phyloP scores from a whole-genome alignment of 2,888 invertebrate species.

The Digitonthophagus gazella region DNA sequence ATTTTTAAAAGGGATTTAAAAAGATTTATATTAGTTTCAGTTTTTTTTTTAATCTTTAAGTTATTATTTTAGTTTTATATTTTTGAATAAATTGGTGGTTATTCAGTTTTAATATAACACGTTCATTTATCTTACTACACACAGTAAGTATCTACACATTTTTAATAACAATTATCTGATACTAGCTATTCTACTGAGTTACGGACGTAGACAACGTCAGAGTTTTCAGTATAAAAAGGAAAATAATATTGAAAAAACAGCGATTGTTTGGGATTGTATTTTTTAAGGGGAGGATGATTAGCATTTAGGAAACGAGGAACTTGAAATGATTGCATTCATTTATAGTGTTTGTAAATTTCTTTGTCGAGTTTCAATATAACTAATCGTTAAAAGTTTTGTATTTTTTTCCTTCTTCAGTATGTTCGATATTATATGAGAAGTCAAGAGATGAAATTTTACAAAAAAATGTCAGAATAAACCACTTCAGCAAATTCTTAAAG shows the following conservation, averaged over 20 bases:
- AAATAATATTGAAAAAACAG: neutral
- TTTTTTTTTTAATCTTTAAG: slow-evolving; percentile 1
- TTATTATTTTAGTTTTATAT: slow-evolving; percentile 1
- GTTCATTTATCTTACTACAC: neutral
- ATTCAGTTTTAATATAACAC: slow-evolving; percentile 12
- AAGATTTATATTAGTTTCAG: slow-evolving; percentile 1
- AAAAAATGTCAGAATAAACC: too few relatives aligned
- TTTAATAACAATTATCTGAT: slow-evolving; percentile 10
- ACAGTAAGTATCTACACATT: slow-evolving; percentile 14
- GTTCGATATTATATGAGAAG: too few relatives aligned
- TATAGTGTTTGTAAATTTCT: too few relatives aligned
- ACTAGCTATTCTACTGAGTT: slow-evolving; percentile 4
- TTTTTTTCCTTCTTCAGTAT: too few relatives aligned
- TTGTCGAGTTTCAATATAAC: too few relatives aligned
- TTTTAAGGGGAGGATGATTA: neutral
- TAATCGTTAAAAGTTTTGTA: too few relatives aligned
- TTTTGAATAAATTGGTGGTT: neutral
- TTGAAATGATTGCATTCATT: too few relatives aligned
- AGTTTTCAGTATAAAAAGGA: slow-evolving; percentile 1
- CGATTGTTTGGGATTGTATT: neutral
- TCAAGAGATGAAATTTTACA: too few relatives aligned
- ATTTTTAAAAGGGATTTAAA: too few relatives aligned
- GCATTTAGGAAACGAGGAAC: slow-evolving; percentile 6
- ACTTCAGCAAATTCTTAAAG: too few relatives aligned
- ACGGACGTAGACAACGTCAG: slow-evolving; percentile 9